Evolutionary conservation across 2,797 vertebrate species (phyloP).

Genomic region (Characodon lateralis): DNA sequence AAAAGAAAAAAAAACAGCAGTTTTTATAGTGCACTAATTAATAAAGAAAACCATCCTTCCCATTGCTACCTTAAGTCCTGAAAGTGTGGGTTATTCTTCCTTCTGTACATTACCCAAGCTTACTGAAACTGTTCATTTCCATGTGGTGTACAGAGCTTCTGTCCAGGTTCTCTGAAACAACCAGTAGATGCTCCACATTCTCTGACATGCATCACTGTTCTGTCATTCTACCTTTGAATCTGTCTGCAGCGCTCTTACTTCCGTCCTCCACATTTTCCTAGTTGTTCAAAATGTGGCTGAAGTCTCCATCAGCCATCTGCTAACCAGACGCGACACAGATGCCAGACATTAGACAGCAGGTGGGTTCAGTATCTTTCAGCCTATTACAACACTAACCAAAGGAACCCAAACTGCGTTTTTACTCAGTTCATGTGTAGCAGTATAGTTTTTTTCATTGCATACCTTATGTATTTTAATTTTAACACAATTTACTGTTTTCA

Average conservation of each 20-base stretch:
- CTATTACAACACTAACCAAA: background rate
- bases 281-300: background rate
- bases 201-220: background rate
- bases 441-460: background rate
- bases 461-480: background rate
- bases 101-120: background rate
- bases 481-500: background rate
- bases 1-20: background rate
- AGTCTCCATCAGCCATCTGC: constrained; percentile 6
- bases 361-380: background rate
- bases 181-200: background rate
- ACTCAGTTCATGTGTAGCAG: background rate
- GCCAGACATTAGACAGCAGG: background rate
- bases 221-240: background rate
- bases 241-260: background rate
- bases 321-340: background rate
- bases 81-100: background rate
- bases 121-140: background rate
- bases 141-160: background rate
- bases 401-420: background rate
- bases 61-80: background rate
- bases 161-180: background rate
- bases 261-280: constrained; percentile 1
- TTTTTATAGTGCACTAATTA: background rate
- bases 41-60: background rate